Evolutionary conservation across 2,113 vertebrate genomes (phyloP).

Genomic region (Atrichornis clamosus): DNA sequence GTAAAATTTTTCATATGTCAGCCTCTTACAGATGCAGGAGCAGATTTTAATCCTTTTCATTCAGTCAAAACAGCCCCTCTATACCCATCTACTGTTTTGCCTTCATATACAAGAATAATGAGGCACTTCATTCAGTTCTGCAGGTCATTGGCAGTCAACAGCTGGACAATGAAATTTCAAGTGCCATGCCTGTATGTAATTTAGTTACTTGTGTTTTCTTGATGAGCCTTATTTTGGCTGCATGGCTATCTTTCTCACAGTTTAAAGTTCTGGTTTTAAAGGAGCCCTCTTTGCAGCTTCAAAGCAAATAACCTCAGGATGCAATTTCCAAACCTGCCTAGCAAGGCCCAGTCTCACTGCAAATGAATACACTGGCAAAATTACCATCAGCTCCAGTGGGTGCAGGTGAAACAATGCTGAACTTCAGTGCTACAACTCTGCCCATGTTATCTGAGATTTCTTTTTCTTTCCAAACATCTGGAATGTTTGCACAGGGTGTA

Average conservation of each 20-base stretch:
- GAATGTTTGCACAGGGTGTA: background rate
- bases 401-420: background rate
- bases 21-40: background rate
- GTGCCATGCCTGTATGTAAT: too few relatives aligned
- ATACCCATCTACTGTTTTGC: background rate
- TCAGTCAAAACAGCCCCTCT: background rate
- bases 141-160: background rate
- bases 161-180: background rate
- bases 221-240: background rate
- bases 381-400: accelerated
- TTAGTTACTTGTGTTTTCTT: background rate
- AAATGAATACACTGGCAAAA: background rate
- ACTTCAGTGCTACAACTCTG: background rate
- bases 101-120: background rate
- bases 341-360: background rate
- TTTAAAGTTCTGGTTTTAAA: background rate
- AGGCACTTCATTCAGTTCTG: background rate
- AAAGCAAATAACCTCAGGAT: background rate
- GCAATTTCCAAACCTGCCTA: background rate
- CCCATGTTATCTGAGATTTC: background rate
- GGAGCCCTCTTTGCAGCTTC: background rate
- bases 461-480: background rate
- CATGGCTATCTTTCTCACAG: background rate
- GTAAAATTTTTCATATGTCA: background rate
- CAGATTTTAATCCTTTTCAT: background rate